phyloP scores from a whole-genome alignment of 2,797 vertebrate genomes.

The Zalophus californianus region DNA sequence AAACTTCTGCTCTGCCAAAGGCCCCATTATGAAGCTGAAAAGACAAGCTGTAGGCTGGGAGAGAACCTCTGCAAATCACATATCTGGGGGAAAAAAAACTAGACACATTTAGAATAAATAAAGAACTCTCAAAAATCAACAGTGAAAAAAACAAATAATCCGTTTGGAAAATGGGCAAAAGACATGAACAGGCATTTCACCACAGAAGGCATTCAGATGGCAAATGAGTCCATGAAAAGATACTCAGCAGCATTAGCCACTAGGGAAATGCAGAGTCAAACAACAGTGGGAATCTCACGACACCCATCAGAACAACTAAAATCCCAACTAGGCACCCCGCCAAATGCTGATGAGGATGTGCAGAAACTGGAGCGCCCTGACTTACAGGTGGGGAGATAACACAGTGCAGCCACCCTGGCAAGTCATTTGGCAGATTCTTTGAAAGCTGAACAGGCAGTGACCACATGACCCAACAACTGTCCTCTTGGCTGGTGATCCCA shows the following conservation, averaged over 20 bases:
- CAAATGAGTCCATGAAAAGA: neutral
- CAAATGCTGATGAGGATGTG: neutral
- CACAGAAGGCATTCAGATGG: neutral
- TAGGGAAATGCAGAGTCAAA: neutral
- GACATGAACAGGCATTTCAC: neutral
- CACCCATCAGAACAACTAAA: neutral
- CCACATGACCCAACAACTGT: accelerated
- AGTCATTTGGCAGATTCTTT: neutral
- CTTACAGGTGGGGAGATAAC: no score
- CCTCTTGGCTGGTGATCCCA: no score
- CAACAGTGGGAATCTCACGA: neutral
- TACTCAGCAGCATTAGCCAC: neutral
- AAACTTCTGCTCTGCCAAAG: neutral
- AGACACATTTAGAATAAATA: no score
- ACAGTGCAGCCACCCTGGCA: neutral
- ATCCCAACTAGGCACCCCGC: neutral
- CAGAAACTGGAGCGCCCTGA: neutral
- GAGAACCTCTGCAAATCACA: neutral
- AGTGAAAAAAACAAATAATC: neutral
- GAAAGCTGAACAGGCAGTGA: neutral
- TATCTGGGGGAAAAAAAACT: neutral
- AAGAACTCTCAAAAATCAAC: neutral
- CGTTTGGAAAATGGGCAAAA: neutral
- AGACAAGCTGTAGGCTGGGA: neutral
- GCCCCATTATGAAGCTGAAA: accelerated